Conservation (phyloP, 2,113 vertebrate genomes). For the Lycocorax pyrrhopterus region DNA sequence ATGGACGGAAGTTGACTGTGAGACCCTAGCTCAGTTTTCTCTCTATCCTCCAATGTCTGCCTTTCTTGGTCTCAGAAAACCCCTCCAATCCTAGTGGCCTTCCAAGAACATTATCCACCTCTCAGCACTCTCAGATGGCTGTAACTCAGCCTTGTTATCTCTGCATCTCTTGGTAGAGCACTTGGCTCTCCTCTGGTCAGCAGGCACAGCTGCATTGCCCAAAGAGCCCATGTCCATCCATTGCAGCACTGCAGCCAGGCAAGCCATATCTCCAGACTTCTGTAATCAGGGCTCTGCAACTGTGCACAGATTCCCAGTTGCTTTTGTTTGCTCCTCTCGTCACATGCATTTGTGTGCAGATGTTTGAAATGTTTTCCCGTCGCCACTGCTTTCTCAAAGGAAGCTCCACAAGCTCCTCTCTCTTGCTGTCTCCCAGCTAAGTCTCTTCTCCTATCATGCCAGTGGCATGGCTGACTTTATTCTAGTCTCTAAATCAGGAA, state of each 20-base stretch:
- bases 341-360: neutral
- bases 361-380: too few species aligned
- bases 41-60: neutral
- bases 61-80: neutral
- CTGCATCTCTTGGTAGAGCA: neutral
- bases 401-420: neutral
- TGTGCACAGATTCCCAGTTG: neutral
- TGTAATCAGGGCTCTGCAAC: neutral
- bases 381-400: neutral
- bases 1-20: neutral
- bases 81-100: neutral
- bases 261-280: neutral
- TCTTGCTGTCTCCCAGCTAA: neutral
- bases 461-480: neutral
- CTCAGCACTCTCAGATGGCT: neutral
- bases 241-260: accelerated
- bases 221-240: neutral
- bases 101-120: neutral
- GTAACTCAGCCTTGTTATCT: neutral
- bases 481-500: neutral
- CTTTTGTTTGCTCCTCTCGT: neutral
- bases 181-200: neutral
- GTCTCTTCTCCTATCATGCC: too few species aligned
- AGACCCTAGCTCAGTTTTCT: neutral
- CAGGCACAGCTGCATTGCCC: neutral